Conservation (phyloP, 2,113 vertebrate species). For the Sinocyclocheilus anophthalmus region DNA sequence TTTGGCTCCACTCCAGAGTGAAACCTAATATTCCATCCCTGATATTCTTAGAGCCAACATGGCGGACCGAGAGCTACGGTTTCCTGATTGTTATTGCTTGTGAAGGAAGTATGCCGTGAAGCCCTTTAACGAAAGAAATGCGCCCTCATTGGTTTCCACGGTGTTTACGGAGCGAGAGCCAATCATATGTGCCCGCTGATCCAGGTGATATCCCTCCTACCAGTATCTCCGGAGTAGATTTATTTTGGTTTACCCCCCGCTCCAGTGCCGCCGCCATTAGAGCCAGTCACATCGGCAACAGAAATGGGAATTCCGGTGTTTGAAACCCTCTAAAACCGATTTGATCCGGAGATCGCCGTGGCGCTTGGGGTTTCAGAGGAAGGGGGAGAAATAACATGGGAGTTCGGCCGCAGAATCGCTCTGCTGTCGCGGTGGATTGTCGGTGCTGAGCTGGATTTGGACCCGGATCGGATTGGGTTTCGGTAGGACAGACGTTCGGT, state of each 20-base stretch:
- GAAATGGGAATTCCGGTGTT: slow-evolving; percentile 65
- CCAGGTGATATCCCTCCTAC: slow-evolving; percentile 77
- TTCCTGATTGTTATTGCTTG: slow-evolving; percentile 48
- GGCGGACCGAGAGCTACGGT: not conserved
- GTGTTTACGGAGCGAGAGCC: slow-evolving; percentile 63
- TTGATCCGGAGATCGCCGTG: slow-evolving; percentile 49
- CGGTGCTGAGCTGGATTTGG: slow-evolving; percentile 62
- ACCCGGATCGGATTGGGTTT: slow-evolving; percentile 67
- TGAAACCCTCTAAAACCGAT: slow-evolving; percentile 61
- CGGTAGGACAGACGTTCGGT: slow-evolving; percentile 49
- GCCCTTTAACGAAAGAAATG: slow-evolving; percentile 71
- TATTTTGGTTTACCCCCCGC: slow-evolving; percentile 65
- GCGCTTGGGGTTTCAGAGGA: slow-evolving; percentile 57
- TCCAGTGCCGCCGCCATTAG: slow-evolving; percentile 75
- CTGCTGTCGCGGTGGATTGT: slow-evolving; percentile 49
- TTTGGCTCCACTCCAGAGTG: not conserved
- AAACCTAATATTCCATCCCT: not conserved
- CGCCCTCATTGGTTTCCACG: slow-evolving; percentile 66
- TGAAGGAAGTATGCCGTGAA: slow-evolving; percentile 55
- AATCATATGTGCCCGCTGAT: slow-evolving; percentile 69
- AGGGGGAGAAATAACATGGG: slow-evolving; percentile 65
- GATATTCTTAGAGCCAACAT: slow-evolving; percentile 36
- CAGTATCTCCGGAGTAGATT: slow-evolving; percentile 60
- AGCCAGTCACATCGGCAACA: slow-evolving; percentile 61
- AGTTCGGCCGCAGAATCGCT: slow-evolving; percentile 23